These are phyloP conservation scores for Drosophila serrata DNA, from an alignment of 1,140 invertebrate genomes.

Conservation along the genomic window DNA sequence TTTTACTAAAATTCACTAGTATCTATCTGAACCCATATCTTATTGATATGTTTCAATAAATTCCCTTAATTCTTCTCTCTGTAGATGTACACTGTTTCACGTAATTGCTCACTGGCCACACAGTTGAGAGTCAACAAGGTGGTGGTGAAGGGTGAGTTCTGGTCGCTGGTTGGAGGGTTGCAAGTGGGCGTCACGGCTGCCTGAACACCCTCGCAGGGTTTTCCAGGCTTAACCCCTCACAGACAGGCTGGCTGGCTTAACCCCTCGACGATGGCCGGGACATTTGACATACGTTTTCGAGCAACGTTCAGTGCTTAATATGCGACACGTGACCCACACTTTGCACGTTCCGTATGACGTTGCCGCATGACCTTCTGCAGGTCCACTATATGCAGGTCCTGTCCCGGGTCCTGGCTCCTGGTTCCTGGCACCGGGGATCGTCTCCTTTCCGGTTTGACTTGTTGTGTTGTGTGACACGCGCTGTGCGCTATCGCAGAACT, in stretches of 20 bases:
- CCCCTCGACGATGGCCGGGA: conserved; percentile 31
- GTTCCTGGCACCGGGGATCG: conserved; percentile 22
- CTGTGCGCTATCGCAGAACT: conserved; percentile 50
- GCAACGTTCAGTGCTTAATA: conserved; percentile 76
- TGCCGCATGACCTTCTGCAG: conserved; percentile 44
- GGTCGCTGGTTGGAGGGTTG: conserved; percentile 58
- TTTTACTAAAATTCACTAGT: not conserved
- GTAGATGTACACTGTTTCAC: conserved; percentile 28
- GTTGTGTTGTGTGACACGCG: conserved; percentile 79
- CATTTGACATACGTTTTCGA: conserved; percentile 79
- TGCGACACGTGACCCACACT: conserved; percentile 80
- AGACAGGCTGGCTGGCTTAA: not conserved
- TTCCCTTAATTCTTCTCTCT: not conserved
- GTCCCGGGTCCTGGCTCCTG: not conserved
- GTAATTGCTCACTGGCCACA: conserved; percentile 72
- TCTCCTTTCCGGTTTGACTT: conserved; percentile 75
- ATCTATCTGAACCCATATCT: not conserved
- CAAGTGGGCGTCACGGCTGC: conserved; percentile 66
- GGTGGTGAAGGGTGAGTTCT: conserved; percentile 11
- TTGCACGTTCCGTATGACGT: conserved; percentile 58
- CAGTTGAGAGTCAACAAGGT: conserved; percentile 69
- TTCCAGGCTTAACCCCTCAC: conserved; percentile 25
- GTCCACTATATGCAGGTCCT: conserved; percentile 70
- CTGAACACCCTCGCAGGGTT: conserved; percentile 65
- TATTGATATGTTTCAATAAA: not conserved